Base-by-base conservation (phyloP, 2,888 invertebrate genomes). In the Ctena decussata region DNA sequence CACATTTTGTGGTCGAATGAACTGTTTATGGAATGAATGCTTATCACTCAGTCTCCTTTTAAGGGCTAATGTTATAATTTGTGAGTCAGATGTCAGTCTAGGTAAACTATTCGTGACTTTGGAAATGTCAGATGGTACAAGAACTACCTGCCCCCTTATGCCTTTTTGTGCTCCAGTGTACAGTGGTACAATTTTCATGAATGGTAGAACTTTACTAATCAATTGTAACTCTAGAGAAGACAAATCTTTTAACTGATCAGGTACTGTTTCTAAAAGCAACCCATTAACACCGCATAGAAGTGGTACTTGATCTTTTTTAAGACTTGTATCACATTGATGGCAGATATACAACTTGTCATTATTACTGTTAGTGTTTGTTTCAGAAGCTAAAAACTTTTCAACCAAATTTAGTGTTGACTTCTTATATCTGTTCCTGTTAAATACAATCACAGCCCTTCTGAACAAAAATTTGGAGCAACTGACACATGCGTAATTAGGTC, bases 21-120 rank as follows among this genome's bases (percentile, higher is more conserved):
- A 41, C 57, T 80, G 78, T 77, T 69, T 70, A 69, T 84, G 84
- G 32, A 70, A 79, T 73, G 84, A 57, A 76, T 84, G 74, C 24
- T 73, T 84, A 44, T 84, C 84, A 35, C 77, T 73, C 49, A 80
- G 57, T 35, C 84, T 46, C 46, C 80, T 35, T 80, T 84, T 80
- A 11, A 84, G 80, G 44, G 84, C 79, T 49, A 79, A 57, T 37
- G 75, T 75, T 37, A 83, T 71, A 30, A 83, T 75, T 35, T 79
- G 78, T 49, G 82, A 65, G 69, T 69, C 69, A 70, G 78, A 60
- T 44, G 70, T 75, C 37, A 65, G 53, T 69, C 79, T 53, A 69
- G 79, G 83, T 60, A 83, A 75, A 65, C 60, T 71, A 49, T 69
- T 79, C 1, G 79, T 60, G 44, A 83, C 75, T 75, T 79, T 79